Evolutionary conservation across 2,888 invertebrate species (phyloP), one percentile per base, ranked within the genome.

Genomic region (Spilarctia lutea): DNA sequence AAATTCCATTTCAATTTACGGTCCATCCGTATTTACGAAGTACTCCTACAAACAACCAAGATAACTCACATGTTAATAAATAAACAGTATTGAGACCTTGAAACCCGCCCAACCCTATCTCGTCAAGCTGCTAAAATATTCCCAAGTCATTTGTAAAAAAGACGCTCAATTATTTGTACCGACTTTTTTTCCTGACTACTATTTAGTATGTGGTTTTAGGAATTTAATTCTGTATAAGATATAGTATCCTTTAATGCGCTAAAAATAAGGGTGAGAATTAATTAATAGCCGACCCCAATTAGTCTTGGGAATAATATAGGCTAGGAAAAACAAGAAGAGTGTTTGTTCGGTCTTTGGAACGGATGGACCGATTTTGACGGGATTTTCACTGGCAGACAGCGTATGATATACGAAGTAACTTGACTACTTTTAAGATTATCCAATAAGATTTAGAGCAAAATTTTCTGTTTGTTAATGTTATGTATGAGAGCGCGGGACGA

Each of bases 51-150:
- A 70, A 70, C 18, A 60, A 8, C 18, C 56, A 39, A 39, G 35
- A 70, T 70, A 70, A 70, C 60, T 71, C 42, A 71, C 20, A 45
- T 42, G 42, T 42, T 16, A 71, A 71, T 65, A 71, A 71, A 45
- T 42, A 71, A 63, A 45, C 45, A 71, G 60, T 71, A 63, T 71
- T 45, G 42, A 63, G 45, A 65, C 63, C 45, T 70, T n/a, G 33
- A 60, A 65, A 71, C 45, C 13, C 1, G 30, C 30, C 45, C 16
- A 20, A 24, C 24, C 33, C n/a, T 35, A 71, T 39, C 66, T 66
- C 56, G 27, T 70, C 69, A 70, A 70, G 56, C 56, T 60, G 56
- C 69, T 70, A 60, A n/a, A 70, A 39, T 39, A 70, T 70, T 60
- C 69, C 18, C 18, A 11, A 39, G 39, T 56, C n/a, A 70, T 70